Conservation (phyloP, 2,113 vertebrate species). For the Pristiophorus japonicus region DNA sequence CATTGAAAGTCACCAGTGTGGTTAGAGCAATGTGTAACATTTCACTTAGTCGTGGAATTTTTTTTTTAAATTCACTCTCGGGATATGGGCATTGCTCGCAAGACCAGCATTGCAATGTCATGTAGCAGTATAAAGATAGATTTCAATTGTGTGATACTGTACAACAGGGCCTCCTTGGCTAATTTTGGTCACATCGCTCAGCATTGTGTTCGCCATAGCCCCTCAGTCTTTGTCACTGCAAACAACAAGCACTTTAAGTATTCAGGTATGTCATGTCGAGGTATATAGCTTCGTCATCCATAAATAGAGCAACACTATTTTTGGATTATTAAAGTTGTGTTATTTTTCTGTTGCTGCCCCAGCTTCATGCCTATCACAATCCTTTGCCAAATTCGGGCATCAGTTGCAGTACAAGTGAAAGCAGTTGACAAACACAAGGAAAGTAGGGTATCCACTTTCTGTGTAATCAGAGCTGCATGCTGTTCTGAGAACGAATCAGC, state of each 20-base stretch:
- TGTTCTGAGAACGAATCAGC: not conserved
- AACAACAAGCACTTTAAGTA: not conserved
- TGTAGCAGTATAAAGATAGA: too few species aligned
- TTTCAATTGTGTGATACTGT: not conserved
- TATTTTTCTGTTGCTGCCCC: not conserved
- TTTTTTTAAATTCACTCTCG: not conserved
- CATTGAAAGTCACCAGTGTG: not conserved
- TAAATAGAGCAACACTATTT: not conserved
- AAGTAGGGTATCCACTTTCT: not conserved
- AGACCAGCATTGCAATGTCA: not conserved
- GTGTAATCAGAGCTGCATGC: not conserved
- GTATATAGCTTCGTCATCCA: not conserved
- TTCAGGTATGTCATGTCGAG: not conserved
- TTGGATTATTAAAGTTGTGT: not conserved
- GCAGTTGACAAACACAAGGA: not conserved
- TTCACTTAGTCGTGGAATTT: not conserved
- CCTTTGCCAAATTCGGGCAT: not conserved
- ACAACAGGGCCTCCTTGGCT: not conserved
- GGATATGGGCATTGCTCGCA: not conserved
- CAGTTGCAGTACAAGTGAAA: not conserved
- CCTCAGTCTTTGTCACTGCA: not conserved
- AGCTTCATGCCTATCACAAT: not conserved
- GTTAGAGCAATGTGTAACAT: not conserved
- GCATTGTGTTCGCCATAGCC: not conserved
- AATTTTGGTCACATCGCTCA: not conserved